Conservation (phyloP, 1,140 invertebrate species). For the Laodelphax striatellus region DNA sequence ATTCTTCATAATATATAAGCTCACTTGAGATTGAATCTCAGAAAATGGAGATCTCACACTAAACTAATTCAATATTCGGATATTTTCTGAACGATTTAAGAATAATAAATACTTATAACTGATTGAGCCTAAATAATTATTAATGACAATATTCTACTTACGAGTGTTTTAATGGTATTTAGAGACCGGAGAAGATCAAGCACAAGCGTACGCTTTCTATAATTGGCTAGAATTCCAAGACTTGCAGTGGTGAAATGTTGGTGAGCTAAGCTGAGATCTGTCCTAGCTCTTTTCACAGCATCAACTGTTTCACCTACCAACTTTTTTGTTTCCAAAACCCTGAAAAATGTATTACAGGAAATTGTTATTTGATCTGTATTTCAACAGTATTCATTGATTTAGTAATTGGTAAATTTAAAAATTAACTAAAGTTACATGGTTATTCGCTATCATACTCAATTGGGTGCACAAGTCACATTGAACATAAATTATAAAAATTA, state of each 20-base stretch:
- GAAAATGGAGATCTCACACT: no score
- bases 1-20: no score
- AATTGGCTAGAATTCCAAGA: constrained; percentile 77
- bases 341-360: constrained; percentile 20
- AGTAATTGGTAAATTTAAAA: background rate
- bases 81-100: no score
- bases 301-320: constrained; percentile 54
- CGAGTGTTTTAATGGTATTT: constrained; percentile 69
- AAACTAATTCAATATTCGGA: no score
- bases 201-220: constrained; percentile 70
- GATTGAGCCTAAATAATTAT: background rate
- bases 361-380: background rate
- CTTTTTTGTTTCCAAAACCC: constrained; percentile 65
- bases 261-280: constrained; percentile 58
- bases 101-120: no score
- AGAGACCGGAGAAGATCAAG: constrained; percentile 64
- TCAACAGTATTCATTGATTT: background rate
- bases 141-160: constrained; percentile 32
- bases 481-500: no score
- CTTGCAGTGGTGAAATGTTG: constrained; percentile 73
- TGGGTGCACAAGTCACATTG: no score
- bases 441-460: no score
- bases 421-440: no score
- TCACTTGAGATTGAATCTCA: no score
- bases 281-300: constrained; percentile 58